phyloP scores from a whole-genome alignment of 2,888 invertebrate genomes.

The Caenorhabditis becei region DNA sequence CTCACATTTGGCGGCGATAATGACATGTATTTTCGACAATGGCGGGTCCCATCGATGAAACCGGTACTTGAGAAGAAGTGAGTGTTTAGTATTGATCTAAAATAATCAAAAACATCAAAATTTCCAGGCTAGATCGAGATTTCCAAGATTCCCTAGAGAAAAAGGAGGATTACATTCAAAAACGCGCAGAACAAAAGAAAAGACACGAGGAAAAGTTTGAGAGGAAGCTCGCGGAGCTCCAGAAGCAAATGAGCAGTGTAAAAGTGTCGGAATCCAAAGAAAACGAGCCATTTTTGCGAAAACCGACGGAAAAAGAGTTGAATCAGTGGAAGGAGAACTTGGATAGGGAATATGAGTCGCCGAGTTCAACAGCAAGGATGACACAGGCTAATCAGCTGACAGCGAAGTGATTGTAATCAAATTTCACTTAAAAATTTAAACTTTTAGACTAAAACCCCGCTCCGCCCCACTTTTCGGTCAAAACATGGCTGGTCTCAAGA shows the following conservation, averaged over 20 bases:
- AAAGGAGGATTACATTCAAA: conserved; percentile 18
- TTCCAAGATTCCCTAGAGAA: conserved; percentile 20
- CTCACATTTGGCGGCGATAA: conserved; percentile 39
- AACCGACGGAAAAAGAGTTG: conserved; percentile 35
- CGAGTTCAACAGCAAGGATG: conserved; percentile 49
- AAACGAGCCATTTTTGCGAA: neutral
- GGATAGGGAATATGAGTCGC: conserved; percentile 35
- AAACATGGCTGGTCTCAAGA: conserved; percentile 2
- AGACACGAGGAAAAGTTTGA: conserved; percentile 43
- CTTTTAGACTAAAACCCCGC: conserved; percentile 2
- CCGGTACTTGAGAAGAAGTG: conserved; percentile 42
- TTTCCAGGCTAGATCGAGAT: conserved; percentile 49
- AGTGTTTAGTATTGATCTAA: neutral
- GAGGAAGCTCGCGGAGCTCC: conserved; percentile 12
- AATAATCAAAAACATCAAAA: neutral
- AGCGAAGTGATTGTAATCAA: no score
- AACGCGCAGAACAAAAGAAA: conserved; percentile 12
- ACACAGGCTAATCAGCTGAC: neutral
- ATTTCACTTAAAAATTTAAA: no score
- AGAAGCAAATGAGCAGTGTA: neutral
- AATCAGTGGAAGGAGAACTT: conserved; percentile 3
- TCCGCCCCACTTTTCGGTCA: neutral
- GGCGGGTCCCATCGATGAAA: conserved; percentile 48
- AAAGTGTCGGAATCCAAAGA: neutral
- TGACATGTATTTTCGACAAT: conserved; percentile 54